A percentile compares a stretch with the other conserved stretches of the same genome.
Evolutionary conservation across 2,113 vertebrate genomes (phyloP).

Genomic region (Podilymbus podiceps): DNA sequence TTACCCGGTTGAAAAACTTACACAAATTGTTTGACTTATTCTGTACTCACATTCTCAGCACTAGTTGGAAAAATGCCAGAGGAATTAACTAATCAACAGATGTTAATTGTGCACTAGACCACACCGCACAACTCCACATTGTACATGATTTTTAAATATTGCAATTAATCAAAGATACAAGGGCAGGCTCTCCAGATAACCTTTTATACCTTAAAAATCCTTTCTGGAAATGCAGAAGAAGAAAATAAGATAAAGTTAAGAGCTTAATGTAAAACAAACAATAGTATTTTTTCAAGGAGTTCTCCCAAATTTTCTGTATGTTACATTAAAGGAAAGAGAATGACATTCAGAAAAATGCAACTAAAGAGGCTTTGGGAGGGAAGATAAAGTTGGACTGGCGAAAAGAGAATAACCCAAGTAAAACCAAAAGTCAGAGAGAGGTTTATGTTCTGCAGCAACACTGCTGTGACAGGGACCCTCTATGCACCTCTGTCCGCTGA

Average conservation of each 20-base stretch:
- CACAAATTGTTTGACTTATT: slow-evolving; percentile 32
- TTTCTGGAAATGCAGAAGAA: not conserved
- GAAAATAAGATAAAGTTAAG: not conserved
- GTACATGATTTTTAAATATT: slow-evolving; percentile 15
- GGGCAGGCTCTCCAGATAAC: not conserved
- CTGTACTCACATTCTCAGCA: not conserved
- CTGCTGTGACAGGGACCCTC: not conserved
- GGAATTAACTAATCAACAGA: slow-evolving; percentile 21
- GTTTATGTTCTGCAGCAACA: not conserved
- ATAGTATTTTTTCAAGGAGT: not conserved
- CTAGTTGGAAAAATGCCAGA: not conserved
- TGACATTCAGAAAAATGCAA: not conserved
- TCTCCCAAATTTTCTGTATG: not conserved
- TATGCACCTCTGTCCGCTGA: not conserved
- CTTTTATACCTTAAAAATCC: not conserved
- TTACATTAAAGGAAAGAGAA: not conserved
- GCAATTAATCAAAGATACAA: slow-evolving; percentile 21
- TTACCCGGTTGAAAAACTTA: not conserved
- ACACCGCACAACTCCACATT: not conserved
- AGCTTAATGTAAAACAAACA: not conserved
- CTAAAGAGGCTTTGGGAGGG: not conserved
- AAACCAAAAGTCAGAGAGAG: not conserved
- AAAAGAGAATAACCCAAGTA: not conserved
- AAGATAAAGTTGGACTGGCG: not conserved
- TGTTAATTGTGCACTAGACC: slow-evolving; percentile 28